phyloP scores from a whole-genome alignment of 2,888 invertebrate species.

The Drosophila cognata region DNA sequence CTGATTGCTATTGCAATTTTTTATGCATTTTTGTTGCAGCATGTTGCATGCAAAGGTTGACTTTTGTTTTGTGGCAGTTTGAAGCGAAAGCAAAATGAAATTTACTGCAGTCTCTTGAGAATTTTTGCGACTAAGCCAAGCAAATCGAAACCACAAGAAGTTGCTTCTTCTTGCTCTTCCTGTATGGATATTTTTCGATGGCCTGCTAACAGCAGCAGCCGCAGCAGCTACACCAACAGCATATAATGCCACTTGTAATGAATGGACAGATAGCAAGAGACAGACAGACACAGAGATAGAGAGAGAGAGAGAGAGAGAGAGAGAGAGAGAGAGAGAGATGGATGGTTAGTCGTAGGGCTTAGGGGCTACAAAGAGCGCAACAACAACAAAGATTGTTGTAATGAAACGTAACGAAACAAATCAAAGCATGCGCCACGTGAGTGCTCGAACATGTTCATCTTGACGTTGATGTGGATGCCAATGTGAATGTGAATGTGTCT shows the following conservation, averaged over 20 bases:
- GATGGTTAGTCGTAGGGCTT: slow-evolving; percentile 1
- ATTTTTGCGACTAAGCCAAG: slow-evolving; percentile 55
- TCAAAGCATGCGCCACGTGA: slow-evolving; percentile 79
- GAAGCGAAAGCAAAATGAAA: slow-evolving; percentile 64
- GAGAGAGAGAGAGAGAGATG: slow-evolving; percentile 3
- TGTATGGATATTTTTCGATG: slow-evolving; percentile 31
- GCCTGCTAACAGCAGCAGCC: slow-evolving; percentile 19
- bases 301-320: slow-evolving; percentile 4
- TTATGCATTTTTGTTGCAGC: slow-evolving; percentile 29
- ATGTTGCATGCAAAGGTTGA: slow-evolving; percentile 53
- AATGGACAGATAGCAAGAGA: slow-evolving; percentile 8
- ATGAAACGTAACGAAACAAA: slow-evolving; percentile 78
- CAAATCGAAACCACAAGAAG: slow-evolving; percentile 66
- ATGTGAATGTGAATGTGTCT: background rate
- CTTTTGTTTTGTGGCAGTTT: slow-evolving; percentile 60
- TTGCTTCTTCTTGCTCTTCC: slow-evolving; percentile 1
- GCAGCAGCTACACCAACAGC: slow-evolving; percentile 17
- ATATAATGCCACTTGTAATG: slow-evolving; percentile 60
- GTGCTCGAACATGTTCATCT: slow-evolving; percentile 71
- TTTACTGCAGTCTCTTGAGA: slow-evolving; percentile 69
- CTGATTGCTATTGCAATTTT: slow-evolving; percentile 65
- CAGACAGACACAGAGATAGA: background rate
- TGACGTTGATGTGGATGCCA: slow-evolving; percentile 27
- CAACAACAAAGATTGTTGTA: slow-evolving; percentile 64
- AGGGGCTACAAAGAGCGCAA: slow-evolving; percentile 10